Evolutionary conservation across 2,797 vertebrate genomes (phyloP).

Genomic region (Diplodus sargus): DNA sequence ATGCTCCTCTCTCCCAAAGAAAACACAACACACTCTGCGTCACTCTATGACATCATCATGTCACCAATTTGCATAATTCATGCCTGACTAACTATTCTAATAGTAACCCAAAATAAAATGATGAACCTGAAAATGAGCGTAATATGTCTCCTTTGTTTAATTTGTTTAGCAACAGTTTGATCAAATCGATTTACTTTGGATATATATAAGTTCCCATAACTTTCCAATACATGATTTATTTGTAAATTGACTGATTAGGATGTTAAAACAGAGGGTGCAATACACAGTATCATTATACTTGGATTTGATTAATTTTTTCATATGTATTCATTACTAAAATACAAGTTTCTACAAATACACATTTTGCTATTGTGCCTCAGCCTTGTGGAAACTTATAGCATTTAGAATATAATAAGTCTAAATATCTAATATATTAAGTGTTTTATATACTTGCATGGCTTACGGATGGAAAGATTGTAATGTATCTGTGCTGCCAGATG

Average conservation of each 20-base stretch:
- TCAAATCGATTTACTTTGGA: background rate
- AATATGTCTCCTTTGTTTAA: no score
- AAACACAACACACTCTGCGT: no score
- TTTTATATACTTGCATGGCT: slow-evolving; percentile 4
- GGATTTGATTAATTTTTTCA: background rate
- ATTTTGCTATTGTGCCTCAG: background rate
- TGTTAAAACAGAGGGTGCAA: background rate
- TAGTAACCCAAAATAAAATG: no score
- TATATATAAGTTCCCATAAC: background rate
- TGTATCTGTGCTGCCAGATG: slow-evolving; percentile 1
- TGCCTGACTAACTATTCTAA: no score
- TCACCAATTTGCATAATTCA: no score
- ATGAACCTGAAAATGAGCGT: no score
- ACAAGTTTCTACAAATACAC: background rate
- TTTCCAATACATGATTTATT: background rate
- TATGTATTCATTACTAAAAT: background rate
- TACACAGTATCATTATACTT: background rate
- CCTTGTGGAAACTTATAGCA: background rate
- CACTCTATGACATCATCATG: no score
- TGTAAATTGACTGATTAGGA: background rate
- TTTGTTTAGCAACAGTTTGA: background rate
- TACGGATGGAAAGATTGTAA: background rate
- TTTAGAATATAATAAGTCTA: background rate
- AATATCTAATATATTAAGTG: background rate
- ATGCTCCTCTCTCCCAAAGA: no score